These are phyloP conservation scores for Platysteira castanea DNA, from an alignment of 2,113 vertebrate species.

Conservation along the genomic window DNA sequence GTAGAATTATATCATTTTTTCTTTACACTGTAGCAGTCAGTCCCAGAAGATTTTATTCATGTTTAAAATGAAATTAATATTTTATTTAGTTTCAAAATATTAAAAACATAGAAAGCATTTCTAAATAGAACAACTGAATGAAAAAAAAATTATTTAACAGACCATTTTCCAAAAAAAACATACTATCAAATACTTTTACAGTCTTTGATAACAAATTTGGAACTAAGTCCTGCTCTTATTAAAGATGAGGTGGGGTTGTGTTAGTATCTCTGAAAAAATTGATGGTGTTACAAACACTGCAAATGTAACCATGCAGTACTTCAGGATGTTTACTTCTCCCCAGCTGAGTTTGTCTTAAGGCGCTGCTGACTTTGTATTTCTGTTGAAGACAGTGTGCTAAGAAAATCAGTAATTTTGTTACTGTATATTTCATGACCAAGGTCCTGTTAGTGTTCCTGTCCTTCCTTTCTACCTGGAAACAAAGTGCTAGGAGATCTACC, in stretches of 20 bases:
- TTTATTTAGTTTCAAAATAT: neutral
- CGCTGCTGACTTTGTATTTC: neutral
- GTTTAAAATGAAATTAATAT: neutral
- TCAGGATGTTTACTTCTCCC: neutral
- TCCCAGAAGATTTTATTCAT: neutral
- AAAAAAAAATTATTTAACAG: neutral
- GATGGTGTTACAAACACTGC: neutral
- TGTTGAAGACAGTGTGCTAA: neutral
- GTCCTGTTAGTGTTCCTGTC: fast-evolving
- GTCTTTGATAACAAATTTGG: neutral
- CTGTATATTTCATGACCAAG: neutral
- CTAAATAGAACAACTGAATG: neutral
- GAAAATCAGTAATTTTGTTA: neutral
- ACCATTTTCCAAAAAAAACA: neutral
- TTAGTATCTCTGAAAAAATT: neutral
- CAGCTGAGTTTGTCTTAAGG: neutral
- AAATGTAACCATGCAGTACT: neutral
- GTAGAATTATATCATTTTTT: neutral
- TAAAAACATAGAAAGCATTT: neutral
- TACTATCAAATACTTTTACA: neutral
- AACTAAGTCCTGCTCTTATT: neutral
- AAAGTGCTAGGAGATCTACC: neutral
- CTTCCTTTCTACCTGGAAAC: neutral
- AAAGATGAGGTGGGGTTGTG: neutral
- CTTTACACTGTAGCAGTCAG: neutral